These are phyloP conservation scores for Cichlasoma orientale DNA, from an alignment of 2,797 vertebrate genomes.

Conservation along the genomic window DNA sequence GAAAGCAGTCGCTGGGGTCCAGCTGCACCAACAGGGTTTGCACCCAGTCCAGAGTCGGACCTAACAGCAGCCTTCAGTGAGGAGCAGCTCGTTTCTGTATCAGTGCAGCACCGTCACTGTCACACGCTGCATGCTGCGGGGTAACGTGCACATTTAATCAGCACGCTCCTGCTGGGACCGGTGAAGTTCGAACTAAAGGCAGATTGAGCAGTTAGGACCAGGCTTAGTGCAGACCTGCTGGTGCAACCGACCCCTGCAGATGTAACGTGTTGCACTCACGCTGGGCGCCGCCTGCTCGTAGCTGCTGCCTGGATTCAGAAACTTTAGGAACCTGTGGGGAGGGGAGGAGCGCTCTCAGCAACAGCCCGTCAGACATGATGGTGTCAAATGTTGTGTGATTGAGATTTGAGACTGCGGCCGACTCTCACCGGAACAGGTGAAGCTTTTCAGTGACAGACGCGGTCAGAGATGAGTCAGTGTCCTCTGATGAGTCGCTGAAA, in stretches of 20 bases:
- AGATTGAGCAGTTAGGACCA: not conserved
- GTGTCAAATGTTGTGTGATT: not conserved
- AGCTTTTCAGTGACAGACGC: slow-evolving; percentile 51
- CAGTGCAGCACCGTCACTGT: not conserved
- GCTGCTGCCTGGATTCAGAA: slow-evolving; percentile 59
- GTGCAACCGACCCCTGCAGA: too few species aligned
- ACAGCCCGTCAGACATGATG: not conserved
- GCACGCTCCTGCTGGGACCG: too few species aligned
- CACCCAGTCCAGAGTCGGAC: not conserved
- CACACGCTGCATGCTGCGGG: too few species aligned
- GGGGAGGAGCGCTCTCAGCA: not conserved
- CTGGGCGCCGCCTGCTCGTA: not conserved
- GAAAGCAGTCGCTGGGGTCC: not conserved
- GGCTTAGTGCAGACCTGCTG: too few species aligned
- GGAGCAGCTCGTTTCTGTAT: too few species aligned
- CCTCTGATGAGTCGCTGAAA: slow-evolving; percentile 45
- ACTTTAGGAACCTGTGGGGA: slow-evolving; percentile 62
- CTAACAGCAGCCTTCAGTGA: fast-evolving
- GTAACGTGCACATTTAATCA: too few species aligned
- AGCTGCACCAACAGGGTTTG: too few species aligned
- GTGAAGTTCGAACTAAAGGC: not conserved
- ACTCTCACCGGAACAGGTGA: slow-evolving; percentile 62
- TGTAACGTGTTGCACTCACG: slow-evolving; percentile 49
- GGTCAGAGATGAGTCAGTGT: slow-evolving; percentile 54
- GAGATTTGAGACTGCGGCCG: not conserved